Evolutionary conservation across 2,113 vertebrate genomes (phyloP).

Genomic region (Siniperca knerii): DNA sequence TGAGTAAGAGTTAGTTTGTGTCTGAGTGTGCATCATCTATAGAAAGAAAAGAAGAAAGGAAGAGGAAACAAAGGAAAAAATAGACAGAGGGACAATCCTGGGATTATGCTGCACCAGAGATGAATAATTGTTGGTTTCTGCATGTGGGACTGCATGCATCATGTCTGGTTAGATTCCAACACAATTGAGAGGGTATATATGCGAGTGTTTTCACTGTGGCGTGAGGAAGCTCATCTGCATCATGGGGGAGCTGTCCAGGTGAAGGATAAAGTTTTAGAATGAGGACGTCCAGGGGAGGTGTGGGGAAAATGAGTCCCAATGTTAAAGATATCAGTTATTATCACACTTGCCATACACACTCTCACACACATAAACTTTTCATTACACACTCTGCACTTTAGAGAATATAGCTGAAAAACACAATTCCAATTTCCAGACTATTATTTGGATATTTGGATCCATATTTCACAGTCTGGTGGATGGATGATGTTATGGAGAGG

Average conservation of each 20-base stretch:
- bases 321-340: conserved; percentile 6
- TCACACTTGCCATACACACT: background rate
- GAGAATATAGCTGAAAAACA: conserved; percentile 44
- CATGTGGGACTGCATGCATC: conserved; percentile 20
- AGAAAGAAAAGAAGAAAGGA: conserved; percentile 17
- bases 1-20: conserved; percentile 47
- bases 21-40: conserved; percentile 13
- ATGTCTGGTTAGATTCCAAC: conserved; percentile 29
- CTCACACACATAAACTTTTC: conserved; percentile 45
- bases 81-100: conserved; percentile 26
- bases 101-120: conserved; percentile 11
- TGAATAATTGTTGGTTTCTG: conserved; percentile 7
- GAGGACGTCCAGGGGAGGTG: conserved; percentile 3
- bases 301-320: conserved; percentile 13
- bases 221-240: conserved; percentile 31
- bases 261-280: conserved; percentile 30
- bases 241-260: conserved; percentile 1
- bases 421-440: conserved; percentile 40
- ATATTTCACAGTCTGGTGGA: conserved; percentile 57
- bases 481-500: conserved; percentile 32
- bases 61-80: conserved; percentile 9
- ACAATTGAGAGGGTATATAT: background rate
- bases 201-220: conserved; percentile 6
- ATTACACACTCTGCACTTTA: conserved; percentile 52
- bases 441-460: conserved; percentile 50